These are phyloP conservation scores for Hydropsyche betteni DNA, from an alignment of 2,888 invertebrate species.

Conservation along the genomic window DNA sequence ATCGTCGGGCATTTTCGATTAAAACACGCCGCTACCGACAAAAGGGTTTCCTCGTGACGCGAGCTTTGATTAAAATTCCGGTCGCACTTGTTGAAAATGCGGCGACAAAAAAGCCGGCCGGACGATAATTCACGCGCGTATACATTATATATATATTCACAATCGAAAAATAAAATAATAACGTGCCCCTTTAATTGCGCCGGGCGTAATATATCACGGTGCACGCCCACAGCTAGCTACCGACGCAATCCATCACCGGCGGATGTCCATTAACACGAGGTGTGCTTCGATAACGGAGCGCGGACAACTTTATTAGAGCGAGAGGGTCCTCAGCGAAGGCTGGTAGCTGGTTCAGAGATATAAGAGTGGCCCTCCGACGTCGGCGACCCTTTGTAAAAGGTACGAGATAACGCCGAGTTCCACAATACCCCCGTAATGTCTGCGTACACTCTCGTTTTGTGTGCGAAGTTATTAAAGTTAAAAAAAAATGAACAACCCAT, in stretches of 20 bases:
- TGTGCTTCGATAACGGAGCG: conserved; percentile 37
- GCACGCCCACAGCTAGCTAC: conserved; percentile 48
- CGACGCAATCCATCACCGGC: conserved; percentile 40
- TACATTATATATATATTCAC: neutral
- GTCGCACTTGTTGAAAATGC: conserved; percentile 44
- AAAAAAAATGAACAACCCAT: too few species aligned
- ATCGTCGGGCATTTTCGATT: conserved; percentile 36
- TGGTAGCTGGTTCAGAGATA: conserved; percentile 3
- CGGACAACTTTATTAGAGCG: conserved; percentile 50
- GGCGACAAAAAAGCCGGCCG: conserved; percentile 20
- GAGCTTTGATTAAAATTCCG: conserved; percentile 51
- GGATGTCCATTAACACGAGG: conserved; percentile 46
- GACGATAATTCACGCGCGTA: neutral
- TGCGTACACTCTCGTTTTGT: too few species aligned
- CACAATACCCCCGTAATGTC: neutral
- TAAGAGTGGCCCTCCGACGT: neutral
- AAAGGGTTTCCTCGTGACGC: conserved; percentile 39
- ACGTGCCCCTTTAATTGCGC: conserved; percentile 47
- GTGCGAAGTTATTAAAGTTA: too few species aligned
- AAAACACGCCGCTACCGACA: conserved; percentile 36
- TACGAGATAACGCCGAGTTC: neutral
- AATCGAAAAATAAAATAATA: conserved; percentile 39
- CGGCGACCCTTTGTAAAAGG: neutral
- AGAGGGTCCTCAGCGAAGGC: conserved; percentile 35
- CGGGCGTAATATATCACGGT: conserved; percentile 50